Evolutionary conservation across 2,113 vertebrate species (phyloP), one percentile per base, ranked within the genome.

Genomic region (Albula glossodonta): DNA sequence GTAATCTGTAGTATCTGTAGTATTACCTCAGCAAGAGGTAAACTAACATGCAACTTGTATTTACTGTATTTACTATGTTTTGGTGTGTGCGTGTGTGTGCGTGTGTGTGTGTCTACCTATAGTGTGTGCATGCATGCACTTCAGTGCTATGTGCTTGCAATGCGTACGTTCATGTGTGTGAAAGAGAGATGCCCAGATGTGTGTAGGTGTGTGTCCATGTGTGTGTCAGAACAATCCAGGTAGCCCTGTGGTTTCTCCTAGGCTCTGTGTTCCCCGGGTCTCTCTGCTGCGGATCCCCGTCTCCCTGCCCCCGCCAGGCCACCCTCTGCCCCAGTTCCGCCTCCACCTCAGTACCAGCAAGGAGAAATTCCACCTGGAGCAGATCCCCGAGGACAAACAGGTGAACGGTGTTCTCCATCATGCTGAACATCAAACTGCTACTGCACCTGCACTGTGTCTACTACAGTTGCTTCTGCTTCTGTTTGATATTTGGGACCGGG

Each of bases 261-360:
- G 89, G 66, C 25, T 25, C 51, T 51, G 49, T 60, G 78, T 87
- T 50, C 87, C 88, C 48, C 41, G 80, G 4, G 87, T 90, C 49
- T 78, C 78, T 19, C 10, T 90, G 57, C 11, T 53, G 25, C 83
- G 84, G 6, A 51, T 88, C 51, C 25, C 87, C 31, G 25, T 89
- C 79, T 60, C 85, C 70, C 50, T 22, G 8, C 31, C 49, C 19
- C 49, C 51, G 0, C 41, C 78, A 2, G 51, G 66, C 49, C 48
- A 11, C 50, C 74, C 81, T 8, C 74, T 84, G 10, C 82, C 86
- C 41, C 19, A 31, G 22, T 88, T 86, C 50, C 79, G 51, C 22
- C n/a, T 88, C 56, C 2, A 50, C 51, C 48, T 48, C 12, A 41
- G 31, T 1, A 25, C 81, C 8, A 52, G 31, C 2, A 66, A 52